Percentiles rank a stretch among this genome's conserved stretches.
phyloP scores from a whole-genome alignment of 2,113 vertebrate genomes.

The Mohoua ochrocephala region DNA sequence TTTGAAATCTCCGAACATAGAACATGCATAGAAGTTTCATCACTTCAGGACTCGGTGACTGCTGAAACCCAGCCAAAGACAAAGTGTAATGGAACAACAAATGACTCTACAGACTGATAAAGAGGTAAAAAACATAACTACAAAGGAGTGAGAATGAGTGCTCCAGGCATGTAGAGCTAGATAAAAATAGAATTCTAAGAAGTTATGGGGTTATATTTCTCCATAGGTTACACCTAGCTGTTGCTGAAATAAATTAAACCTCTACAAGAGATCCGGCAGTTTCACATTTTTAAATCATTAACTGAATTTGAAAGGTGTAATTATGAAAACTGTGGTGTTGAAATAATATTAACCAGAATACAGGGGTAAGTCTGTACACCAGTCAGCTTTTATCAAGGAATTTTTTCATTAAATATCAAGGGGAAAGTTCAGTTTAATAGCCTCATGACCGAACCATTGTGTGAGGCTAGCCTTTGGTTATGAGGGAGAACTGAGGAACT shows the following conservation, averaged over 20 bases:
- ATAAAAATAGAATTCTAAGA: not conserved
- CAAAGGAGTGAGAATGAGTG: not conserved
- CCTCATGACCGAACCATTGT: not conserved
- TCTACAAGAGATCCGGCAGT: not conserved
- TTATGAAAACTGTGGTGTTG: not conserved
- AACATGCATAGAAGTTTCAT: not conserved
- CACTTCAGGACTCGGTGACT: not conserved
- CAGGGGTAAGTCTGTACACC: not conserved
- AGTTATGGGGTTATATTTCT: not conserved
- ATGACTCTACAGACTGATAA: not conserved
- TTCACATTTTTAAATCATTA: not conserved
- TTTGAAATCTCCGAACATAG: not conserved
- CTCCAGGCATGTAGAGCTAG: not conserved
- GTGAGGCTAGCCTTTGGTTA: not conserved
- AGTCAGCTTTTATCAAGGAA: not conserved
- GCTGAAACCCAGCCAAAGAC: not conserved
- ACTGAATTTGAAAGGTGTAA: not conserved
- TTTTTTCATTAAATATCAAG: not conserved
- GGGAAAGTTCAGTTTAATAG: not conserved
- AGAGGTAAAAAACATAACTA: conserved; percentile 58
- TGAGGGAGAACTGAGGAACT: not conserved
- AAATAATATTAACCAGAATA: not conserved
- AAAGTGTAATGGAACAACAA: not conserved
- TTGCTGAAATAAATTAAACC: not conserved
- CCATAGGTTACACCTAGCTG: not conserved